Evolutionary conservation across 2,888 invertebrate species (phyloP), one percentile per base, ranked within the genome.

Genomic region (Slavum lentiscoides): DNA sequence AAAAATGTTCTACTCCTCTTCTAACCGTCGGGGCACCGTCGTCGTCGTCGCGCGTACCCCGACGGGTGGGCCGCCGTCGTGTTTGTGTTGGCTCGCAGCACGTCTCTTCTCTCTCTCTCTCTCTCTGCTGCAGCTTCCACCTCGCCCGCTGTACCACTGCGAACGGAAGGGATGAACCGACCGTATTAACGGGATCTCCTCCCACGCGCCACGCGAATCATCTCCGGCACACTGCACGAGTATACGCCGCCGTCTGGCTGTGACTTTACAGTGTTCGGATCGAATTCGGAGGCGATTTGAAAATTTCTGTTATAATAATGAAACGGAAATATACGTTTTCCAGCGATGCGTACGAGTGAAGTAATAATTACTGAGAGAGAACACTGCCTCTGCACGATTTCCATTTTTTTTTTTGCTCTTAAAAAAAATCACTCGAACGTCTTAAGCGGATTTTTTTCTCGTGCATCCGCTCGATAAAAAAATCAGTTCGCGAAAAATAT

Each of bases 31-130:
- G 58, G 73, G 21, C 62, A n/a, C 49, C 55, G 39, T 13, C 37
- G 37, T n/a, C 73, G 53, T 39, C 19, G 59, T 21, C 61, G 2
- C 23, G 23, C 53, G n/a, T 58, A 5, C 66, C 74, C 39, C 70
- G 21, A 75, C 74, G 66, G 74, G 74, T 74, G 74, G 74, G 74
- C 64, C 17, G 55, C 17, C 64, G 37, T 21, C 37, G 55, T 74
- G 74, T 74, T 66, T 66, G 74, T 21, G 21, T 66, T 66, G 74
- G 74, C 39, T 66, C 66, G 17, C 68, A 6, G n/a, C 19, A 7
- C 30, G 30, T 30, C 30, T 30, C 4, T 30, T 4, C 13, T n/a
- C 43, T 43, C 43, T n/a, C 21, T 1, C 64, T 19, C 19, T 19
- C 66, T n/a, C 30, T 3, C 17, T 17, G 17, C 67, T 1, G 39